phyloP scores from a whole-genome alignment of 1,140 invertebrate species.

The Pseudomyrmex gracilis region DNA sequence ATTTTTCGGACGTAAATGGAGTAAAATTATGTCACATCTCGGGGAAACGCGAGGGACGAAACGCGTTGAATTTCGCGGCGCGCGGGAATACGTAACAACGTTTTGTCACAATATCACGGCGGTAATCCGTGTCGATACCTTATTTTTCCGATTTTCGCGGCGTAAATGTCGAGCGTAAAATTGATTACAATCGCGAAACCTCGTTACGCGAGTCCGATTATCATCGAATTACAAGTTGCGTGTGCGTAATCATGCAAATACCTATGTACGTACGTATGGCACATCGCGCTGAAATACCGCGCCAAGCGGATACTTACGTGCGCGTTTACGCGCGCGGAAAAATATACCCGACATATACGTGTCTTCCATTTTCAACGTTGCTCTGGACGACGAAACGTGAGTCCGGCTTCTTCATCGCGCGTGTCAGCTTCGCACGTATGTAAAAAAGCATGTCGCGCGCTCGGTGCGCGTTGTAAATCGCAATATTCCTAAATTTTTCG shows the following conservation, averaged over 20 bases:
- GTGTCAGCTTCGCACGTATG: too few relatives aligned
- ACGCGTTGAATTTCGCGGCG: background rate
- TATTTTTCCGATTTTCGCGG: slow-evolving; percentile 24
- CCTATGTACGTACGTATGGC: background rate
- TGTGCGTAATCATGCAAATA: background rate
- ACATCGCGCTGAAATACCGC: too few relatives aligned
- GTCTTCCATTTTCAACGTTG: too few relatives aligned
- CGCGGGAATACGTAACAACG: background rate
- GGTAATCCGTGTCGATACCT: slow-evolving; percentile 28
- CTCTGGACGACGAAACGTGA: too few relatives aligned
- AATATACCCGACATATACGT: too few relatives aligned
- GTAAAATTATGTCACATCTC: background rate
- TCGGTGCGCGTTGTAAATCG: background rate
- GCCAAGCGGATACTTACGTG: too few relatives aligned
- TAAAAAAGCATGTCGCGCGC: too few relatives aligned
- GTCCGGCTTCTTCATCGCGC: too few relatives aligned
- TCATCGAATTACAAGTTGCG: background rate
- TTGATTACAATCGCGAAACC: slow-evolving; percentile 20
- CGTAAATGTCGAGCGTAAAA: slow-evolving; percentile 29
- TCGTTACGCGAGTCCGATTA: slow-evolving; percentile 4
- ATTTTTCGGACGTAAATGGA: slow-evolving; percentile 39
- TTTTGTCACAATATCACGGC: background rate
- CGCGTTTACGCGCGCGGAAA: too few relatives aligned
- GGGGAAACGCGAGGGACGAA: background rate
- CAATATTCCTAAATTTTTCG: background rate